phyloP scores from a whole-genome alignment of 2,113 vertebrate species.

The Thunnus thynnus region DNA sequence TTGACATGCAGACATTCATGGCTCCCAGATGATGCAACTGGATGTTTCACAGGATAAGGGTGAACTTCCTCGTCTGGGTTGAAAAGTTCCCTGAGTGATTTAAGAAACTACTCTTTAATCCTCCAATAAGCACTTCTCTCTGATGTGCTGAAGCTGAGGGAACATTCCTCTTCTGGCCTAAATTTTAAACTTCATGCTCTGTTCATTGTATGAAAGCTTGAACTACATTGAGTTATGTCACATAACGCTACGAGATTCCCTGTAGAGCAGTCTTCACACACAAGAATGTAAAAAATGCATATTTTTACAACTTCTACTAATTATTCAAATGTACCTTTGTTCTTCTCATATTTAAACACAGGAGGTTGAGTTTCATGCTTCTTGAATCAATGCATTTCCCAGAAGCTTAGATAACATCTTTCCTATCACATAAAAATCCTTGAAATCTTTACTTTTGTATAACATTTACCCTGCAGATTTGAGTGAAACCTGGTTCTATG shows the following conservation, averaged over 20 bases:
- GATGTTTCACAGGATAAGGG: too few relatives aligned
- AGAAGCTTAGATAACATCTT: constrained; percentile 2
- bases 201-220: constrained; percentile 31
- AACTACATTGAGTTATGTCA: constrained; percentile 38
- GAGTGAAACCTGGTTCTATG: not conserved
- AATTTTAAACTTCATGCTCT: constrained; percentile 25
- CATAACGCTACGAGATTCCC: constrained; percentile 49
- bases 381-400: constrained; percentile 9
- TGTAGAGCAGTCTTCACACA: constrained; percentile 2
- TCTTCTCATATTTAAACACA: not conserved
- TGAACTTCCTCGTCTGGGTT: not conserved
- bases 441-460: constrained; percentile 1
- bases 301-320: constrained; percentile 6
- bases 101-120: constrained; percentile 39
- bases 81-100: constrained; percentile 33
- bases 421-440: not conserved
- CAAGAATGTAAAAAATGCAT: constrained; percentile 26
- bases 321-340: constrained; percentile 25
- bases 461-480: not conserved
- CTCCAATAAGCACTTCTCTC: constrained; percentile 32
- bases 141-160: constrained; percentile 17
- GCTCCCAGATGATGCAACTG: too few relatives aligned
- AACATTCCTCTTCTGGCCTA: constrained; percentile 39
- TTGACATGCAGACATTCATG: too few relatives aligned
- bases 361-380: not conserved